Conservation (phyloP, 92 coral and sea anemone species). For the Galaxea fascicularis region DNA sequence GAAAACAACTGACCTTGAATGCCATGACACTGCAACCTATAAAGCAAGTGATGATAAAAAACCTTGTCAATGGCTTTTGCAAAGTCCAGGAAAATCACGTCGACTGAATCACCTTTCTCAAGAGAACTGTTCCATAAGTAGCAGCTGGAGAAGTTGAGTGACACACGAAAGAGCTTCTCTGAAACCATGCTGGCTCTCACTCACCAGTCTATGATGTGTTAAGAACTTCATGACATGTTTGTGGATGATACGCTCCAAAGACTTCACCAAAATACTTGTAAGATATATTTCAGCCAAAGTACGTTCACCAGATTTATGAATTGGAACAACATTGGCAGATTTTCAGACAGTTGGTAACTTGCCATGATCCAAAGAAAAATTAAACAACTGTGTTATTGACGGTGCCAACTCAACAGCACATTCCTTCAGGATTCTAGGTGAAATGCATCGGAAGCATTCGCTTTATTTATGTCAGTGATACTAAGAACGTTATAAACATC, state of each 20-base stretch:
- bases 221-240: too few relatives aligned
- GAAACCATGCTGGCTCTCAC: constrained; percentile 49
- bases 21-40: constrained; percentile 54
- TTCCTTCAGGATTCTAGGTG: constrained; percentile 41
- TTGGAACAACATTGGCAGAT: constrained; percentile 34
- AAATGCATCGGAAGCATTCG: constrained; percentile 36
- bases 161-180: constrained; percentile 48
- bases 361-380: constrained; percentile 33
- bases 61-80: constrained; percentile 55
- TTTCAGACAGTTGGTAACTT: constrained; percentile 15
- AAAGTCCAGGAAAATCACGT: too few relatives aligned
- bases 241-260: constrained; percentile 57
- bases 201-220: constrained; percentile 17
- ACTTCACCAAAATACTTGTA: constrained; percentile 58
- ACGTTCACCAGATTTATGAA: constrained; percentile 43
- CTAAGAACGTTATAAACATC: constrained; percentile 33
- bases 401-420: constrained; percentile 34
- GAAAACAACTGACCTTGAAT: constrained; percentile 24
- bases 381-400: constrained; percentile 24
- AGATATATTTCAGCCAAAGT: constrained; percentile 41
- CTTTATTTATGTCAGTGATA: constrained; percentile 31
- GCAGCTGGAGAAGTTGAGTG: constrained; percentile 54
- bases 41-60: constrained; percentile 53
- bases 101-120: too few relatives aligned
- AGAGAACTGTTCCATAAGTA: too few relatives aligned